Conservation (phyloP, 1,140 invertebrate species). For the Drosophila ambigua region DNA sequence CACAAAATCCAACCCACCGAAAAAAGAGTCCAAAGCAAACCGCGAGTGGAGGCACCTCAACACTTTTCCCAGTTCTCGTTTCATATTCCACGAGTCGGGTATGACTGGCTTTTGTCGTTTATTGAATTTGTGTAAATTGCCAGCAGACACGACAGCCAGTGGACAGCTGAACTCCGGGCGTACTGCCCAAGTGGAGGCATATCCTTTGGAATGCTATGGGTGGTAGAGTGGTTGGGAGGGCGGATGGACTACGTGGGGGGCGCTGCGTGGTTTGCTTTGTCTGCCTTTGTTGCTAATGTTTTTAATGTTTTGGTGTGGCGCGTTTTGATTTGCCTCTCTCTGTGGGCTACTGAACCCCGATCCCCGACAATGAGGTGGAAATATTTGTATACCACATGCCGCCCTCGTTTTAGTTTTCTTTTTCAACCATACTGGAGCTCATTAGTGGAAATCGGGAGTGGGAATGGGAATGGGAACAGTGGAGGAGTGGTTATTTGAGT, state of each 20-base stretch:
- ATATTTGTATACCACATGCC: background rate
- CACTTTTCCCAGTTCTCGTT: conserved; percentile 40
- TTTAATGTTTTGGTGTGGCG: conserved; percentile 58
- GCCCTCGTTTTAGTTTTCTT: conserved; percentile 11
- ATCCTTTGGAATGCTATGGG: background rate
- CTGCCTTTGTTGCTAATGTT: conserved; percentile 57
- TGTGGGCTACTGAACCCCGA: conserved; percentile 44
- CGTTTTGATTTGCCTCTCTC: conserved; percentile 52
- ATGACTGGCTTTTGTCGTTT: conserved; percentile 41
- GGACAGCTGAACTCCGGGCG: conserved; percentile 22
- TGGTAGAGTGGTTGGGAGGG: conserved; percentile 3
- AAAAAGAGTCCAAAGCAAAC: background rate
- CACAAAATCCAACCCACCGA: background rate
- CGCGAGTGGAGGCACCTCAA: conserved; percentile 21
- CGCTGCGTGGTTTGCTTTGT: background rate
- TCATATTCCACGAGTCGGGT: conserved; percentile 11
- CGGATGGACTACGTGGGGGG: background rate
- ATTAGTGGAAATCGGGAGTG: conserved; percentile 47
- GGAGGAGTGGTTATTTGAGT: conserved; percentile 2
- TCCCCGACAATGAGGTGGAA: too few relatives aligned
- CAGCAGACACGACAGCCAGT: conserved; percentile 52
- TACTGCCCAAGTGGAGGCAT: conserved; percentile 11
- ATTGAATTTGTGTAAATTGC: conserved; percentile 80
- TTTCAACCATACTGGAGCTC: conserved; percentile 31
- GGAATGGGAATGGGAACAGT: conserved; percentile 33